phyloP scores from a whole-genome alignment of 2,888 invertebrate genomes.

The Zhuqinia jingwanae region DNA sequence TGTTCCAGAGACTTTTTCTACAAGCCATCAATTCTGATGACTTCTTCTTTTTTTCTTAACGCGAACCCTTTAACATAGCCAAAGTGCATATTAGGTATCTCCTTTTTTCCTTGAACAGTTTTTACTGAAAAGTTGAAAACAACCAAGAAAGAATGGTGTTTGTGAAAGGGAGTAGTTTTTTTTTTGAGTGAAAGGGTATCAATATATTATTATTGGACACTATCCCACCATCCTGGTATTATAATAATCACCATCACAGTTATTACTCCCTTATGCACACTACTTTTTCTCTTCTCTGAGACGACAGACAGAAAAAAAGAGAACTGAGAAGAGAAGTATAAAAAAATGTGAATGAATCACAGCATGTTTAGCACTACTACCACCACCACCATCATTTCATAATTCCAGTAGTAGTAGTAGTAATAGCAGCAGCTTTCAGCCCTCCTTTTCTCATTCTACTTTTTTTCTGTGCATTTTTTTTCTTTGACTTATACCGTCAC shows the following conservation, averaged over 20 bases:
- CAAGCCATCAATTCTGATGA: not conserved
- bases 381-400: no score
- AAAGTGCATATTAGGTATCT: no score
- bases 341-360: conserved; percentile 13
- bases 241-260: conserved; percentile 47
- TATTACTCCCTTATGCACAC: conserved; percentile 49
- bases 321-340: not conserved
- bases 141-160: not conserved
- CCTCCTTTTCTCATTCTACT: not conserved
- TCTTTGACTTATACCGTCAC: not conserved
- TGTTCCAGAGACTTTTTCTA: not conserved
- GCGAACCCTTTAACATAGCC: not conserved
- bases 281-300: not conserved
- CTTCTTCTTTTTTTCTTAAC: conserved; percentile 6
- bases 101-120: not conserved
- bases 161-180: not conserved
- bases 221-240: conserved; percentile 22
- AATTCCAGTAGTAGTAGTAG: not conserved
- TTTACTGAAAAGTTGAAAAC: not conserved
- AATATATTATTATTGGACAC: conserved; percentile 13
- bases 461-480: not conserved
- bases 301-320: conserved; percentile 13
- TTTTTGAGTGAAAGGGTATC: not conserved
- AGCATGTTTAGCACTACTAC: not conserved
- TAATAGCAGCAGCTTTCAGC: not conserved